Conservation (phyloP, 1,140 invertebrate genomes). For the Heliothis virescens region DNA sequence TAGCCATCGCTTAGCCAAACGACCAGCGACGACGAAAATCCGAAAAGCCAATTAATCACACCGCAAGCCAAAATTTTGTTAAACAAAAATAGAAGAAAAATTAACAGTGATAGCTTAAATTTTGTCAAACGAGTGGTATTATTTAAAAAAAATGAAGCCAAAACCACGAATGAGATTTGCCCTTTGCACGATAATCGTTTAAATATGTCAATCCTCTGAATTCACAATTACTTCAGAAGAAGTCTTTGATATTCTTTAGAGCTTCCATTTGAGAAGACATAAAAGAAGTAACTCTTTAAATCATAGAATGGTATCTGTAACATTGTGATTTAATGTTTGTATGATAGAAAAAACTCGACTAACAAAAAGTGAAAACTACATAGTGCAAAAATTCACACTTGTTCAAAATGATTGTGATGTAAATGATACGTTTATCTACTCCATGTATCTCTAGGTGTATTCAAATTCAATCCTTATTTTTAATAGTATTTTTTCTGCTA, state of each 20-base stretch:
- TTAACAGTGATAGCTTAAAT: constrained; percentile 83
- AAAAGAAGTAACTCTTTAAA: too few species aligned
- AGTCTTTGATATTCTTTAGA: too few species aligned
- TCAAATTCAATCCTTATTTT: too few species aligned
- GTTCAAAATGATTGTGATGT: neutral
- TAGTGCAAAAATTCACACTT: neutral
- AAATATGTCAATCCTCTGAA: neutral
- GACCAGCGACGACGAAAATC: constrained; percentile 56
- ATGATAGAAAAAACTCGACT: neutral
- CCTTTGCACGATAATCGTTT: constrained; percentile 58
- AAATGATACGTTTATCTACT: neutral
- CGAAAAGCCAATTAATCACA: constrained; percentile 84
- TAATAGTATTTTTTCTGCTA: too few species aligned
- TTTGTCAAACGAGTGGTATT: constrained; percentile 85
- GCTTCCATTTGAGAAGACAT: too few species aligned
- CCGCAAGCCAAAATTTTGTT: constrained; percentile 85
- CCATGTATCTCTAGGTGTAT: too few species aligned
- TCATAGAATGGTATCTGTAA: too few species aligned
- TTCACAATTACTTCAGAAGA: neutral
- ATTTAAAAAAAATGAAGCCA: constrained; percentile 84
- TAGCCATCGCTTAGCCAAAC: constrained; percentile 52
- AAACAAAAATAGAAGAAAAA: constrained; percentile 80
- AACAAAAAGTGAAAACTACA: constrained; percentile 1
- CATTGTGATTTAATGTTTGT: too few species aligned
- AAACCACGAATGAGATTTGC: constrained; percentile 83